Evolutionary conservation across 1,140 invertebrate species (phyloP).

Genomic region (Tetragonula clypearis): DNA sequence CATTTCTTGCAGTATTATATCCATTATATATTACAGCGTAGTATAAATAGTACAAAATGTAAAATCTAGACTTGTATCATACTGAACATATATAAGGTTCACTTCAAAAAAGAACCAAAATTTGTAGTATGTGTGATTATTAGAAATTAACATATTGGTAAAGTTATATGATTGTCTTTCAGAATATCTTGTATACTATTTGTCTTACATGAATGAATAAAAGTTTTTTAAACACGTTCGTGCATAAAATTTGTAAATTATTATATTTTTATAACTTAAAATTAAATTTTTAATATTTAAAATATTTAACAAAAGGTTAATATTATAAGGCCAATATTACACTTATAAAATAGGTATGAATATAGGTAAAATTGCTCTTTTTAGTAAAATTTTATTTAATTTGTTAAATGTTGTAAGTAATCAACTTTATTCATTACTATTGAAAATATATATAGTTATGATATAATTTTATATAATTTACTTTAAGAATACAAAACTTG

Average conservation of each 20-base stretch:
- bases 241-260: neutral
- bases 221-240: neutral
- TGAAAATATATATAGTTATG: conserved; percentile 39
- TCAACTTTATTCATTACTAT: neutral
- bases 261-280: conserved; percentile 1
- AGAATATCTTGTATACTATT: neutral
- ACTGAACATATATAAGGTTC: neutral
- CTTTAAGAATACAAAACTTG: neutral
- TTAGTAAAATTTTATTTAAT: conserved; percentile 38
- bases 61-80: no score
- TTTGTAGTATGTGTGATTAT: neutral
- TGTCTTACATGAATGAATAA: conserved; percentile 8
- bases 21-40: no score
- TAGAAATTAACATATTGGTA: neutral
- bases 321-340: conserved; percentile 1
- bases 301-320: conserved; percentile 24
- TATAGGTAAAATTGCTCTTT: conserved; percentile 39
- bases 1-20: no score
- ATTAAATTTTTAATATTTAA: conserved; percentile 9
- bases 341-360: conserved; percentile 26
- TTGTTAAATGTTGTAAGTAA: conserved; percentile 20
- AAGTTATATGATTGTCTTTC: neutral
- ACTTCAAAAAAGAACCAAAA: neutral
- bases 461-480: conserved; percentile 49
- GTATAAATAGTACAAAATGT: no score